These are phyloP conservation scores for Acanthurus lineatus DNA, from an alignment of 2,797 vertebrate species.

Conservation along the genomic window DNA sequence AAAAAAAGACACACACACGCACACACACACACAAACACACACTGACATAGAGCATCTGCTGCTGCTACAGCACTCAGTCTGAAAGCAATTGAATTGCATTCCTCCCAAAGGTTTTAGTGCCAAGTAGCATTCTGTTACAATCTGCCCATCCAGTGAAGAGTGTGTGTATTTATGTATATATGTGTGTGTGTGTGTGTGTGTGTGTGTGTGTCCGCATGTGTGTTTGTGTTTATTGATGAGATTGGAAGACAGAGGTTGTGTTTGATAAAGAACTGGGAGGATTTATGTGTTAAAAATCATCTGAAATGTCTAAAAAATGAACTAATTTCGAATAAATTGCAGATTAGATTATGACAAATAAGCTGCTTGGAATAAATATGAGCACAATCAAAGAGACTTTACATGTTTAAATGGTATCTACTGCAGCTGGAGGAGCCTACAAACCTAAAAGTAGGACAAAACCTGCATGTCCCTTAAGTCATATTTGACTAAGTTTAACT, in stretches of 20 bases:
- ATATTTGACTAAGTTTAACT: background rate
- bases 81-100: slow-evolving; percentile 68
- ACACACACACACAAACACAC: background rate
- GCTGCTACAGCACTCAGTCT: slow-evolving; percentile 48
- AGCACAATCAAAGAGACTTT: no score
- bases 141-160: slow-evolving; percentile 17
- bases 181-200: background rate
- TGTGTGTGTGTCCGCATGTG: background rate
- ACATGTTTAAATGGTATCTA: background rate
- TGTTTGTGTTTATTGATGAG: slow-evolving; percentile 36
- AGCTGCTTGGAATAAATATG: background rate
- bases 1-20: background rate
- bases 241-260: background rate
- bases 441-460: background rate
- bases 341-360: slow-evolving; percentile 8
- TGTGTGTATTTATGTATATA: background rate
- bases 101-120: slow-evolving; percentile 55
- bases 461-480: background rate
- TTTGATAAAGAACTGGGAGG: background rate
- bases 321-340: background rate
- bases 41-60: slow-evolving; percentile 50
- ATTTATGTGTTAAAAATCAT: background rate
- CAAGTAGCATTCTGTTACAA: slow-evolving; percentile 52
- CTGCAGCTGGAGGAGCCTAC: background rate
- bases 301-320: background rate